A percentile compares a stretch with the other conserved stretches of the same genome.
Conservation (phyloP, 2,113 vertebrate species). For the Aviceda subcristata region DNA sequence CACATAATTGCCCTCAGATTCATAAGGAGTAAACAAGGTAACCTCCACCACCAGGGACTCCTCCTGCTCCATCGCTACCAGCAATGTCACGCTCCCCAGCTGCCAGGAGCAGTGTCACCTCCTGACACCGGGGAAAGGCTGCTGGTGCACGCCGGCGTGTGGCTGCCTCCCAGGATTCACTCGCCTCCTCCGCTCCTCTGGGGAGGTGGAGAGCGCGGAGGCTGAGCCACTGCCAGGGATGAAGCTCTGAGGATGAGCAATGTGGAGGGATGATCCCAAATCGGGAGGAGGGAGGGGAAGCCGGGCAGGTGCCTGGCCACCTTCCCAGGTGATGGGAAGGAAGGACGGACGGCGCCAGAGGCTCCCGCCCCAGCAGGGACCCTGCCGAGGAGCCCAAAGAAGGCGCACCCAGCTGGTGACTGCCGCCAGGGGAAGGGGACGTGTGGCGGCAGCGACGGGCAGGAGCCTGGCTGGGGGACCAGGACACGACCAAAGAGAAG, state of each 20-base stretch:
- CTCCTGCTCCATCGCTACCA: not conserved
- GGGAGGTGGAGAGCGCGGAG: not conserved
- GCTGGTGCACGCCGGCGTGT: rapidly evolving
- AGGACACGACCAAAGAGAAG: not conserved
- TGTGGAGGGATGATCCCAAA: not conserved
- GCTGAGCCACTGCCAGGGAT: not conserved
- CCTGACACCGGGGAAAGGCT: not conserved
- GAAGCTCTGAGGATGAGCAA: not conserved
- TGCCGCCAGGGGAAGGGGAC: rapidly evolving
- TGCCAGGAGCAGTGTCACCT: not conserved
- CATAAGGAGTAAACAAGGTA: not conserved
- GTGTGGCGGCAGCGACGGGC: rapidly evolving
- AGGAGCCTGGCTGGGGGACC: not conserved
- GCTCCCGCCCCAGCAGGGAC: not conserved
- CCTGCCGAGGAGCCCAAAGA: not conserved
- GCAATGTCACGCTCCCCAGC: not conserved
- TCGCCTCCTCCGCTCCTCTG: not conserved
- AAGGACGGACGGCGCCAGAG: not conserved
- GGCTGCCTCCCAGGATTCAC: not conserved
- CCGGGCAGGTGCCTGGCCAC: rapidly evolving
- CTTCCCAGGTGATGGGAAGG: not conserved
- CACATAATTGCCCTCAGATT: not conserved
- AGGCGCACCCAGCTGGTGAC: not conserved
- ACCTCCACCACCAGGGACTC: not conserved
- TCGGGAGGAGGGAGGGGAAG: not conserved